Evolutionary conservation across 2,113 vertebrate species (phyloP), one percentile per base, ranked within the genome.

Genomic region (Tonatia bakeri): DNA sequence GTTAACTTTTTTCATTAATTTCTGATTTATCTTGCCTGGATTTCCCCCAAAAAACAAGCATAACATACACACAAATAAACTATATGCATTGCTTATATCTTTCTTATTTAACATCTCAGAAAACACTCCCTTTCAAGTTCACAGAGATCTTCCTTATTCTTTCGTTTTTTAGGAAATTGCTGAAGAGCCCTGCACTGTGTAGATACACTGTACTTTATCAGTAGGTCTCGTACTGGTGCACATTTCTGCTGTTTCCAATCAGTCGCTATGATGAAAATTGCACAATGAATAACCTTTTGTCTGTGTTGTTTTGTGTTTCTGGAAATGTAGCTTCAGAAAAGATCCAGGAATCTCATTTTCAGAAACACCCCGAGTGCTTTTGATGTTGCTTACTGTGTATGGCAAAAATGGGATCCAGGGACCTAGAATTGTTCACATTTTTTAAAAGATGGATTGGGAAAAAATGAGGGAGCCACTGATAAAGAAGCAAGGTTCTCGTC

Each of bases 81-180:
- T 28, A 47, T 26, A 76, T 26, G 33, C 15, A 45, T 64, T 77
- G 26, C 40, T 69, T 40, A 40, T 54, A 59, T n/a, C 19, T 81
- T 96, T 56, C 54, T 89, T 75, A 90, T 80, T 90, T 86, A 90
- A 87, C 17, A n/a, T 69, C 14, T 59, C 93, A 24, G 67, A 93
- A 93, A 89, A 28, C 28, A 84, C 22, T 65, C 64, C 31, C 14
- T 80, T 70, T 85, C 36, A 56, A 65, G 65, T 81, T 81, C 14
- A 67, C 15, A 43, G 24, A 59, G 4, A 31, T 90, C 9, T 50
- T 87, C n/a, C 56, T 36, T 10, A 11, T 31, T 65, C 14, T 47
- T 15, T 76, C 0, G 40, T 15, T 76, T 76, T 47, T 50, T 5
- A 11, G 56, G 28, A 22, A 90, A 52, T 50, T 81, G 43, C 31